Conservation (phyloP, 2,888 invertebrate species). For the Stratiomys singularior region DNA sequence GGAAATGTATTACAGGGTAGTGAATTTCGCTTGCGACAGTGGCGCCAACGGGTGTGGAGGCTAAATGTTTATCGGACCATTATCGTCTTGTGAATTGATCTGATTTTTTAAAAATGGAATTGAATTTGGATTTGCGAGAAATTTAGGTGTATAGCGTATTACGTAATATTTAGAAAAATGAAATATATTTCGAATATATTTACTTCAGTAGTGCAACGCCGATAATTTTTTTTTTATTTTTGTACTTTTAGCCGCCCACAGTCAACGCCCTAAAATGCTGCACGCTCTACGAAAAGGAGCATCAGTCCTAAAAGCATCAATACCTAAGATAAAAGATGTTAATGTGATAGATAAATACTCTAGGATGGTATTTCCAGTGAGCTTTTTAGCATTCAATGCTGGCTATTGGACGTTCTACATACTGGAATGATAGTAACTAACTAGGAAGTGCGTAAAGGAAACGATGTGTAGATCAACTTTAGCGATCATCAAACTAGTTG, state of each 20-base stretch:
- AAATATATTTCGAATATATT: too few species aligned
- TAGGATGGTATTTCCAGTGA: conserved; percentile 93
- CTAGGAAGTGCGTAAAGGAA: conserved; percentile 43
- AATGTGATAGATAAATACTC: conserved; percentile 99
- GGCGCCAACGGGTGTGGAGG: too few species aligned
- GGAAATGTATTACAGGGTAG: too few species aligned
- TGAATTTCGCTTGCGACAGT: too few species aligned
- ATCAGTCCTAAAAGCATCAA: conserved; percentile 85
- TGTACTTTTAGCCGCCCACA: conserved; percentile 44
- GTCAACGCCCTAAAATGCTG: conserved; percentile 76
- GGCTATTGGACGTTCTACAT: conserved; percentile 96
- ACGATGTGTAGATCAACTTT: conserved; percentile 33
- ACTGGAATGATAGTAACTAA: conserved; percentile 68
- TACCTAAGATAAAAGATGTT: conserved; percentile 97
- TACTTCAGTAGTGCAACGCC: too few species aligned
- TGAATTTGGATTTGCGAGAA: too few species aligned
- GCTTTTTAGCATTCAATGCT: conserved; percentile 94
- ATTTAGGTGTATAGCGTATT: too few species aligned
- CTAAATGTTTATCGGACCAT: too few species aligned
- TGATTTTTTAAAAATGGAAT: too few species aligned
- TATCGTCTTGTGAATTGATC: too few species aligned
- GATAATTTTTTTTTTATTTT: too few species aligned
- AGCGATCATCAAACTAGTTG: conserved; percentile 42
- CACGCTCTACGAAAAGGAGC: conserved; percentile 86
- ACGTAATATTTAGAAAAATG: too few species aligned